Base-by-base conservation (phyloP, 2,113 vertebrate genomes). In the Solea solea region DNA sequence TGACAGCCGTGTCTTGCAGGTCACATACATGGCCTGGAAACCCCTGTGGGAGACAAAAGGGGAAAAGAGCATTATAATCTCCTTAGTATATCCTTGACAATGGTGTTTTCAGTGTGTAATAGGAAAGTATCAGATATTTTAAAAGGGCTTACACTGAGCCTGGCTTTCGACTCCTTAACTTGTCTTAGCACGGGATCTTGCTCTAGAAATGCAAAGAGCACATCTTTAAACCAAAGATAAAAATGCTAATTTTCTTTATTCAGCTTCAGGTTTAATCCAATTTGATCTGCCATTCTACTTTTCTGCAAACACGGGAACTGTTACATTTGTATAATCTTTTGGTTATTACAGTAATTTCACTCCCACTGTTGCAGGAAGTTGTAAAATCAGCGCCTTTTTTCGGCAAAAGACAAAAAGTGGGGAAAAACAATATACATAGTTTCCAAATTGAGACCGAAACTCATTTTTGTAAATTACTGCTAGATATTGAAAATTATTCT, bases 141-240 rank as follows among this genome's bases (percentile, higher is more conserved):
- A 55, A 6, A 1, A 2, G 8, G 25, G 4, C 90, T 90, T 81
- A 93, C 91, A 54, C 21, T 57, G 48, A 70, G 56, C n/a, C 16
- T 67, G 8, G 74, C 63, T 44, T 82, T 79, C 21, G 64, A 51
- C 25, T 60, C 51, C 10, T 70, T 46, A 4, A 11, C 27, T 60
- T 67, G 39, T 78, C 71, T 63, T 16, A 51, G 54, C 16, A 55
- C 16, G 12, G 67, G 55, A 15, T 68, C 64, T 21, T 63, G 56
- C 45, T 68, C 91, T 90, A 54, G 4, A 71, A 76, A 65, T 49
- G 12, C n/a, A 87, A 7, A 58, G 13, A 7, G 42, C 44, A 34
- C 13, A 8, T 16, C 9, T 77, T 52, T 40, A 51, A 71, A 54
- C 0, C 25, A 55, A 15, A 48, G 9, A 42, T 48, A 8, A 39